Evolutionary conservation across 2,113 vertebrate species (phyloP).

Genomic region (Furnarius figulus): DNA sequence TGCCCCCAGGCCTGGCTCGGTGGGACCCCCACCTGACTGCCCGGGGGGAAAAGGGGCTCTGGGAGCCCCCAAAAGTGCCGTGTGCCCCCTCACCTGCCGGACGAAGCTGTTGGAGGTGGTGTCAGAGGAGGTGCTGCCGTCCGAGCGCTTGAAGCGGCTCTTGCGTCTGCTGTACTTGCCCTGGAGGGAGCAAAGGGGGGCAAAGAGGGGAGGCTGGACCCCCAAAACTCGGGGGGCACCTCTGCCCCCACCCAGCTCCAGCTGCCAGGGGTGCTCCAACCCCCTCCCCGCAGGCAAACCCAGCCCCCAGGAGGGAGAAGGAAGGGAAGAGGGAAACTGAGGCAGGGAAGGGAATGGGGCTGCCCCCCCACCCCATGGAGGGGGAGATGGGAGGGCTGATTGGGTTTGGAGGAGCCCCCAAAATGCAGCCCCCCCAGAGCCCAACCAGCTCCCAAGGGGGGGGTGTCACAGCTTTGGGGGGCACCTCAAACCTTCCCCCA

Average conservation of each 20-base stretch:
- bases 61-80: not conserved
- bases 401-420: not conserved
- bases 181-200: conserved; percentile 57
- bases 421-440: not conserved
- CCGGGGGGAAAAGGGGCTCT: not conserved
- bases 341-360: not conserved
- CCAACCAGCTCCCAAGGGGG: not conserved
- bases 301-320: not conserved
- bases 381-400: not conserved
- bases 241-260: not conserved
- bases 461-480: not conserved
- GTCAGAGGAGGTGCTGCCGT: conserved; percentile 95
- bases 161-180: conserved; percentile 93
- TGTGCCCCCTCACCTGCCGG: not conserved
- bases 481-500: not conserved
- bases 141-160: conserved; percentile 93
- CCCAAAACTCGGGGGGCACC: not conserved
- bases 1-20: not conserved
- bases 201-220: not conserved
- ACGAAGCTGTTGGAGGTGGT: conserved; percentile 99
- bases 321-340: not conserved
- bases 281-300: not conserved
- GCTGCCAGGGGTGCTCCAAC: not conserved
- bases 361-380: not conserved
- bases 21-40: no score